Conservation (phyloP, 2,888 invertebrate genomes). For the Archaeoteleia sp. region DNA sequence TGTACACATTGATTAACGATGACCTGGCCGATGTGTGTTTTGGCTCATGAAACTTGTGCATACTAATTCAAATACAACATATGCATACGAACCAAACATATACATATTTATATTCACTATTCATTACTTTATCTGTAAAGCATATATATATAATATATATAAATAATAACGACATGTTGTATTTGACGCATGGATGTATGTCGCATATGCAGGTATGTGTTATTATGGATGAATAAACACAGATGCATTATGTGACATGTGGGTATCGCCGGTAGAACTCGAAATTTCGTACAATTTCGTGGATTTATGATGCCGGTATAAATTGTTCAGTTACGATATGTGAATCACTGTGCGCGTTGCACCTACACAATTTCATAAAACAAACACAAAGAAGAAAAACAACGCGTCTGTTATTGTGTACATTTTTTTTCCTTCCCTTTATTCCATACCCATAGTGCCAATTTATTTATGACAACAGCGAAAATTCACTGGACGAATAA, state of each 20-base stretch:
- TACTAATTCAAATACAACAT: slow-evolving; percentile 16
- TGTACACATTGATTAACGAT: slow-evolving; percentile 13
- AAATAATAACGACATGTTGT: no score
- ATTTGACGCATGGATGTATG: not conserved
- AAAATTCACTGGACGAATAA: no score
- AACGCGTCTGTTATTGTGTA: no score
- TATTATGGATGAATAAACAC: slow-evolving; percentile 2
- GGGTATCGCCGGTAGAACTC: slow-evolving; percentile 6
- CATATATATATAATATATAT: no score
- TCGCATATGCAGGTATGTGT: not conserved
- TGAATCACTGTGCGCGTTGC: not conserved
- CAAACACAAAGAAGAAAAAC: no score
- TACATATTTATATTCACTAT: no score
- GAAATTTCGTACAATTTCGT: slow-evolving; percentile 11
- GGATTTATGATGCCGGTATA: slow-evolving; percentile 1
- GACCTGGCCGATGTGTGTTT: slow-evolving; percentile 10
- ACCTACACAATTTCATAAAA: no score
- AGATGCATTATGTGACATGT: slow-evolving; percentile 3
- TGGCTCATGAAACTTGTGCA: slow-evolving; percentile 14
- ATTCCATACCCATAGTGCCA: no score
- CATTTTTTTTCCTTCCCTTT: no score
- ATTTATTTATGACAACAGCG: no score
- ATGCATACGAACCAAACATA: no score
- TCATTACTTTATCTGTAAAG: no score
- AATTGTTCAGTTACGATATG: slow-evolving; percentile 5